Evolutionary conservation across 2,888 invertebrate species (phyloP), one percentile per base, ranked within the genome.

Genomic region (Uloborus plumipes): DNA sequence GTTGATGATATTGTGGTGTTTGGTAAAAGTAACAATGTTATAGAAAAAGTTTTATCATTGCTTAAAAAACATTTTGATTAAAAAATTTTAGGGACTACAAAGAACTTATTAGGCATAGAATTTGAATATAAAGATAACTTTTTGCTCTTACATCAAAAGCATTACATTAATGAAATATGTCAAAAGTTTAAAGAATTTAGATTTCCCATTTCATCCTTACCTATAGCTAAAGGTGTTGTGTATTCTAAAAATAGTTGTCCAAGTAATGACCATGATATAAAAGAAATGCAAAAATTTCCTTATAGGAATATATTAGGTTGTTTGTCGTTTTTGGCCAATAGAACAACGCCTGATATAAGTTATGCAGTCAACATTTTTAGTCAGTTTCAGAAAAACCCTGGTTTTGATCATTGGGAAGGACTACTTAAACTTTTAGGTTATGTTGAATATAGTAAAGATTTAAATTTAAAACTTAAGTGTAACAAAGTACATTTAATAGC

Each of bases 1-100:
- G 22, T 74, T 47, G 74, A 65, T 55, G 74, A 74, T 31, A 39
- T 65, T 53, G 73, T 62, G 13, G 20, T 74, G 1, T 74, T 74
- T 39, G 22, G 22, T n/a, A 62, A 72, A 31, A 39, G 16, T 3
- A 13, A 26, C n/a, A n/a, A 61, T 11, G 16, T 50, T 16, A 62
- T 74, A 31, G 22, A 65, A 47, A n/a, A 20, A 18, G 55, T 74
- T 53, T 14, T 74, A 39, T n/a, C 16, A 2, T 9, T 55, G 13
- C 55, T 65, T 20, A 22, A 55, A 15, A 14, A 49, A 20, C 18
- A 55, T 39, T 74, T 74, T 65, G 55, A 65, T 18, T 20, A 51
- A 20, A 39, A 65, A 53, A 18, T 47, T 14, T 65, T 74, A 1
- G 65, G 73, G 0, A 64, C 53, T 39, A 64, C 18, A 53, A 16